Percentiles rank a stretch among this genome's conserved stretches.
phyloP scores from a whole-genome alignment of 2,888 invertebrate genomes.

The Magallana nippona region DNA sequence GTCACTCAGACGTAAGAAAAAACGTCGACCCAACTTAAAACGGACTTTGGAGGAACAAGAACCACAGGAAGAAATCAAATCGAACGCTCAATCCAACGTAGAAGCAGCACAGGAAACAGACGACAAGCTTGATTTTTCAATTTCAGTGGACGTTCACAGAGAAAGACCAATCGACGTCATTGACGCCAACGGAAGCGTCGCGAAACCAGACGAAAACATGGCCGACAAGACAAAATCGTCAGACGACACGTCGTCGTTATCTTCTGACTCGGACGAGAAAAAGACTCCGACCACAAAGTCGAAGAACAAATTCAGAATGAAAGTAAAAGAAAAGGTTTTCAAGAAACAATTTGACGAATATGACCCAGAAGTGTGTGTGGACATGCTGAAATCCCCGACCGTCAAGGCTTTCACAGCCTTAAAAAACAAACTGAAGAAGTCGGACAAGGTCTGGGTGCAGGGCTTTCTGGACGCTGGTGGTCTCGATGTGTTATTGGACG shows the following conservation, averaged over 20 bases:
- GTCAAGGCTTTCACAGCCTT: slow-evolving; percentile 57
- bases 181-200: neutral
- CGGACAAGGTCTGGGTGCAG: slow-evolving; percentile 73
- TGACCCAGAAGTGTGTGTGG: slow-evolving; percentile 49
- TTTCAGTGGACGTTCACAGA: neutral
- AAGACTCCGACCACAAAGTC: neutral
- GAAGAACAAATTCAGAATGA: slow-evolving; percentile 40
- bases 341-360: slow-evolving; percentile 45
- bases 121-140: neutral
- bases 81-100: neutral
- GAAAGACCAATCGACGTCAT: neutral
- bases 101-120: neutral
- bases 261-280: neutral
- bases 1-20: slow-evolving; percentile 41
- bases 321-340: slow-evolving; percentile 40
- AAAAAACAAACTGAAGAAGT: slow-evolving; percentile 71
- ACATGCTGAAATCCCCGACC: slow-evolving; percentile 41
- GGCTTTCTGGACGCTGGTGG: slow-evolving; percentile 76
- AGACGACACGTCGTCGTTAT: neutral
- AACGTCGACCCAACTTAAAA: slow-evolving; percentile 8
- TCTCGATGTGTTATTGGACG: slow-evolving; percentile 70
- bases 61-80: neutral
- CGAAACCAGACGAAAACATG: neutral
- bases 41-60: neutral
- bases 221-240: neutral